Evolutionary conservation across 2,113 vertebrate genomes (phyloP).

Genomic region (Panthera tigris): DNA sequence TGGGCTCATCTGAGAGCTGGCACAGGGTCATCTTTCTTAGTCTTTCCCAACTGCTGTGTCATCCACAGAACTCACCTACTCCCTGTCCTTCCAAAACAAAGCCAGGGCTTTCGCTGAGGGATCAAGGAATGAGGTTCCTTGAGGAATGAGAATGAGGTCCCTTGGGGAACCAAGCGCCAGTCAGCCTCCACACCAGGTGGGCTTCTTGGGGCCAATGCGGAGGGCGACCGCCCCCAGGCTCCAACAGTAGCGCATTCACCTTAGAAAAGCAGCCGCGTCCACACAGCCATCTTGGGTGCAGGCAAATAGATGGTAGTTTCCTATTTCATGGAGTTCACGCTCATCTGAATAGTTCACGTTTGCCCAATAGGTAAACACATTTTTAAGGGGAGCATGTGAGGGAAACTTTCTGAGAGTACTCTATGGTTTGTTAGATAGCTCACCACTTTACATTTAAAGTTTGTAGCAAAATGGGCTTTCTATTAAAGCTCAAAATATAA

Average conservation of each 20-base stretch:
- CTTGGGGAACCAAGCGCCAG: accelerated
- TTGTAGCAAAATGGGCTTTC: not conserved
- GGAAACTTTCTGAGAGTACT: not conserved
- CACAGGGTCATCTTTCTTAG: not conserved
- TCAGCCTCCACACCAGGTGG: not conserved
- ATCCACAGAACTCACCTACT: not conserved
- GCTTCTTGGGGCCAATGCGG: not conserved
- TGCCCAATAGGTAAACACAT: not conserved
- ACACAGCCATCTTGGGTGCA: accelerated
- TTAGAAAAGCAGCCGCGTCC: not conserved
- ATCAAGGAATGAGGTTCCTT: too few species aligned
- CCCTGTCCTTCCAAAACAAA: not conserved
- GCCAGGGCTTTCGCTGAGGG: not conserved
- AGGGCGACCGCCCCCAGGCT: not conserved
- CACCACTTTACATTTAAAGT: not conserved
- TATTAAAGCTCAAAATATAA: not conserved
- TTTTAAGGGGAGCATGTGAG: not conserved
- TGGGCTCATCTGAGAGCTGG: not conserved
- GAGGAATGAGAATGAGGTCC: too few species aligned
- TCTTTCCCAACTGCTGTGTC: slow-evolving; percentile 33
- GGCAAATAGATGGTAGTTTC: not conserved
- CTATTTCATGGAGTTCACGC: accelerated
- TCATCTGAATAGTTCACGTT: accelerated
- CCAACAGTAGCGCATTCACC: accelerated
- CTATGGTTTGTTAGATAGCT: not conserved